These are phyloP conservation scores for Tragelaphus imberbis DNA, from an alignment of 2,113 vertebrate genomes.

Conservation along the genomic window DNA sequence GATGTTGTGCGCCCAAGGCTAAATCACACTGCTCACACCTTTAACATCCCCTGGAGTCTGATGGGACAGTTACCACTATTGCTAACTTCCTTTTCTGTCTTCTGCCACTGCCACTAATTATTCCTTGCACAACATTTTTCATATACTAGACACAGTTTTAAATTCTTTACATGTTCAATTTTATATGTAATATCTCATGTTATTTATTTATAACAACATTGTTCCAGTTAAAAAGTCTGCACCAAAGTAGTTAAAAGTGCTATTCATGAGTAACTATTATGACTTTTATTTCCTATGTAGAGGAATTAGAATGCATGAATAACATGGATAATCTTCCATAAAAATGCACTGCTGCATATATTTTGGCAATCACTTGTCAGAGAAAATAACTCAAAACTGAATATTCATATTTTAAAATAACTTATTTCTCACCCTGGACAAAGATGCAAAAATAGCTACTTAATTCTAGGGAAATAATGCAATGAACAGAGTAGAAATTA, in stretches of 20 bases:
- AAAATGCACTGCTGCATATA: not conserved
- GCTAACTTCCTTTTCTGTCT: not conserved
- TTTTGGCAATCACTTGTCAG: not conserved
- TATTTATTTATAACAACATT: not conserved
- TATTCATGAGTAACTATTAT: not conserved
- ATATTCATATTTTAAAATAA: not conserved
- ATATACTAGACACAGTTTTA: not conserved
- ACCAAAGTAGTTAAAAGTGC: not conserved
- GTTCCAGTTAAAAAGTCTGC: not conserved
- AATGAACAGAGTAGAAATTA: not conserved
- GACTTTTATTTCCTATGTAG: not conserved
- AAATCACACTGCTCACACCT: not conserved
- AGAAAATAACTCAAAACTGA: not conserved
- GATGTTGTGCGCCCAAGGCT: not conserved
- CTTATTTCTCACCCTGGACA: not conserved
- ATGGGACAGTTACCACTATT: not conserved
- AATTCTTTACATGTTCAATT: not conserved
- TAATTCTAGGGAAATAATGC: not conserved
- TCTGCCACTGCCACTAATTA: not conserved
- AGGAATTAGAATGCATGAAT: not conserved
- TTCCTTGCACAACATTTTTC: not conserved
- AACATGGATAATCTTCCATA: not conserved
- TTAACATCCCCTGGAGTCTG: not conserved
- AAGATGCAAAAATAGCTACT: not conserved
- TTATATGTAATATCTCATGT: not conserved